Percentiles rank a stretch among this genome's conserved stretches.
These are phyloP conservation scores for Esox lucius DNA, from an alignment of 2,797 vertebrate genomes.

Conservation along the genomic window DNA sequence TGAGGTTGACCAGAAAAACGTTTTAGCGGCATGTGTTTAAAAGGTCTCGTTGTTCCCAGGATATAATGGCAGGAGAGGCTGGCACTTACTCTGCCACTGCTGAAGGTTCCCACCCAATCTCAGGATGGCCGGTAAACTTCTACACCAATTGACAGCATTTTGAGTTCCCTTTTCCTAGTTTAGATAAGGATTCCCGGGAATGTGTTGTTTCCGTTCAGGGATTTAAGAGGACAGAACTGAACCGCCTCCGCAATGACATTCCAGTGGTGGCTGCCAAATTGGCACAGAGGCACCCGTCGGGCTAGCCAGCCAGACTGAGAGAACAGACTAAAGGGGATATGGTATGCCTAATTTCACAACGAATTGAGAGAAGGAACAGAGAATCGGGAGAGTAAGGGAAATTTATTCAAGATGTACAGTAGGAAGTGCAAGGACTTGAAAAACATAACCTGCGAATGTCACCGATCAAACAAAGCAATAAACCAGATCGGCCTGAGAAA, in stretches of 20 bases:
- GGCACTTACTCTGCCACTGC: conserved; percentile 28
- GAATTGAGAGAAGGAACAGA: conserved; percentile 42
- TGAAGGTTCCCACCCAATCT: conserved; percentile 38
- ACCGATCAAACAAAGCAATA: not conserved
- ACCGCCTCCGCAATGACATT: conserved; percentile 43
- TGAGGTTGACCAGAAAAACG: not conserved
- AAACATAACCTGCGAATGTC: not conserved
- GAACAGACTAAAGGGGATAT: conserved; percentile 47
- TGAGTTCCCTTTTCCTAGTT: conserved; percentile 35
- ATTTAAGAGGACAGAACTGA: conserved; percentile 52
- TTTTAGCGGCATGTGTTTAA: conserved; percentile 2
- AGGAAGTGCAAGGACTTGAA: not conserved
- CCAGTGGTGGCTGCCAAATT: conserved; percentile 47
- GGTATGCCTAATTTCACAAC: conserved; percentile 58
- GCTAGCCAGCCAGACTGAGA: conserved; percentile 36
- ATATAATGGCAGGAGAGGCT: conserved; percentile 20
- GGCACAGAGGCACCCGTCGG: conserved; percentile 53
- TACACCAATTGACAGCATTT: conserved; percentile 44
- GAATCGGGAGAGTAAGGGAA: conserved; percentile 19
- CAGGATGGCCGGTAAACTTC: conserved; percentile 42
- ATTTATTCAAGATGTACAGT: conserved; percentile 8
- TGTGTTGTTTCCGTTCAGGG: conserved; percentile 42
- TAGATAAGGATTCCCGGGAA: conserved; percentile 34
- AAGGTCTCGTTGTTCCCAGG: conserved; percentile 20
- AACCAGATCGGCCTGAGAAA: not conserved